These are phyloP conservation scores for Coptodon bakossiorum DNA, from an alignment of 2,113 vertebrate species.

Conservation along the genomic window DNA sequence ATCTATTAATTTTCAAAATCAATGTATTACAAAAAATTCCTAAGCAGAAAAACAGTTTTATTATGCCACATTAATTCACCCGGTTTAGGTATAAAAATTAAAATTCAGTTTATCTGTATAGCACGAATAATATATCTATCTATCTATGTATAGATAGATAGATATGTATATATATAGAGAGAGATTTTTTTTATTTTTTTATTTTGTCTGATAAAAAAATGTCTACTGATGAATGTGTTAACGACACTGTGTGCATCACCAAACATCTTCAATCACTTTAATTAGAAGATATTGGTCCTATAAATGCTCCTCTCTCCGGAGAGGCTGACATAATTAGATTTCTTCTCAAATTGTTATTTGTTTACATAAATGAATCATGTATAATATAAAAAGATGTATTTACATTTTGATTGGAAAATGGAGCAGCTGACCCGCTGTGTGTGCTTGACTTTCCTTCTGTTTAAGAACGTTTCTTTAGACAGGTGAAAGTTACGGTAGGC, in stretches of 20 bases:
- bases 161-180: too few relatives aligned
- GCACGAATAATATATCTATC: too few relatives aligned
- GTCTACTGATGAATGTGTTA: background rate
- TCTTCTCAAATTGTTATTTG: background rate
- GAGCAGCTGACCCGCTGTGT: fast-evolving
- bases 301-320: background rate
- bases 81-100: too few relatives aligned
- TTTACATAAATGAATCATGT: background rate
- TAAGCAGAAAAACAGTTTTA: too few relatives aligned
- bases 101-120: too few relatives aligned
- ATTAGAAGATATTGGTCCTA: background rate
- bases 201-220: too few relatives aligned
- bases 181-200: too few relatives aligned
- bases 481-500: background rate
- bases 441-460: background rate
- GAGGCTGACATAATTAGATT: background rate
- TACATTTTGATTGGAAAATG: background rate
- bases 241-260: background rate
- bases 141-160: too few relatives aligned
- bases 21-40: too few relatives aligned
- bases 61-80: too few relatives aligned
- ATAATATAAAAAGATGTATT: background rate
- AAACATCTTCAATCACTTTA: background rate
- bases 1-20: too few relatives aligned
- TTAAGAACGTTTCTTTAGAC: fast-evolving